Percentiles rank a stretch among this genome's conserved stretches.
Evolutionary conservation across 2,113 vertebrate genomes (phyloP).

Genomic region (Podiceps cristatus): DNA sequence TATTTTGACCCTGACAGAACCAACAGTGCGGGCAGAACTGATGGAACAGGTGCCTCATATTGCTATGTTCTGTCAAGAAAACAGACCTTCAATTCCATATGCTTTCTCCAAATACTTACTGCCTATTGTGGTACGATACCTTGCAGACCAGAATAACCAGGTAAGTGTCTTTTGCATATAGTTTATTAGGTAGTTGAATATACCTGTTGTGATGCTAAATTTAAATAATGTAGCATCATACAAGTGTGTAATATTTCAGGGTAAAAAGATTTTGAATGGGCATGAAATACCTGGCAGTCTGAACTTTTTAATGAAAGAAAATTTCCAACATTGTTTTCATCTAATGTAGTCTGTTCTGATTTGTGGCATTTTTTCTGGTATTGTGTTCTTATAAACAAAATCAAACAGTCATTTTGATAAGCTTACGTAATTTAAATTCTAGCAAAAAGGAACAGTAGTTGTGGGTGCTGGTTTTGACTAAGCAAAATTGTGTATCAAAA

Average conservation of each 20-base stretch:
- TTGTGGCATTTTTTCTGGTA: neutral
- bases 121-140: conserved; percentile 88
- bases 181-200: neutral
- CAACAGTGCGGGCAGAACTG: conserved; percentile 88
- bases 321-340: neutral
- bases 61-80: conserved; percentile 91
- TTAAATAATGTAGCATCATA: neutral
- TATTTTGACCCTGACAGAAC: conserved; percentile 75
- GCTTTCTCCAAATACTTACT: conserved; percentile 91
- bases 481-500: neutral
- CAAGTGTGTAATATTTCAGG: neutral
- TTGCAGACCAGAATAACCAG: conserved; percentile 91
- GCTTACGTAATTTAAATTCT: neutral
- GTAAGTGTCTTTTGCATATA: conserved; percentile 59
- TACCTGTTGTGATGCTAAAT: neutral
- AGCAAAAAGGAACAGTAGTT: neutral
- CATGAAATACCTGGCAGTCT: neutral
- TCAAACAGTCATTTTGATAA: neutral
- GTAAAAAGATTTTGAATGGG: neutral
- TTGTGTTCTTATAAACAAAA: neutral
- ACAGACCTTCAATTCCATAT: conserved; percentile 86
- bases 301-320: neutral
- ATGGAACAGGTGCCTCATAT: conserved; percentile 93
- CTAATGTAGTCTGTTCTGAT: accelerated
- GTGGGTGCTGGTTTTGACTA: neutral